phyloP scores from a whole-genome alignment of 2,113 vertebrate species.

The Eubucco bourcierii region DNA sequence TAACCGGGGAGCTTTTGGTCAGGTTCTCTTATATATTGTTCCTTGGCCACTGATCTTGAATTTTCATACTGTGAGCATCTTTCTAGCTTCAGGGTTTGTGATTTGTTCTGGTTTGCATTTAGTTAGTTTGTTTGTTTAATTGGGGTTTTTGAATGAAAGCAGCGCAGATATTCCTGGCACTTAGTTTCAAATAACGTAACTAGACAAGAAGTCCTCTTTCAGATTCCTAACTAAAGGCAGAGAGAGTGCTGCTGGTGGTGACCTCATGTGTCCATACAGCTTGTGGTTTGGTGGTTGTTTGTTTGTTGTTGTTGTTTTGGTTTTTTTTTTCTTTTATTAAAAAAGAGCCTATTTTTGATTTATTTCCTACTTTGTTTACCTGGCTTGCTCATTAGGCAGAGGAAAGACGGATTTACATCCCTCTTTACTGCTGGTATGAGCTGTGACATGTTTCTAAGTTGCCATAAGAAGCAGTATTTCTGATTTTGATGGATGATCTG shows the following conservation, averaged over 20 bases:
- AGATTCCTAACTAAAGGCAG: background rate
- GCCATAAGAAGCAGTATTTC: background rate
- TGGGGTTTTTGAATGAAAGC: background rate
- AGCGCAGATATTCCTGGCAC: background rate
- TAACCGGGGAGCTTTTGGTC: background rate
- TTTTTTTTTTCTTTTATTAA: no score
- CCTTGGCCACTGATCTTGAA: background rate
- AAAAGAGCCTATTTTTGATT: background rate
- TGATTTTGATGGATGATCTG: background rate
- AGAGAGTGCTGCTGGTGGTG: background rate
- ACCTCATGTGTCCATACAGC: background rate
- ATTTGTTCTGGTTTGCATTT: background rate
- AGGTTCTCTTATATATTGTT: background rate
- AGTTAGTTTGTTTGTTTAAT: no score
- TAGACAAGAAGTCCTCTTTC: background rate
- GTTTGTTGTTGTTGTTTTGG: no score
- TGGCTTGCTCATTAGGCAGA: background rate
- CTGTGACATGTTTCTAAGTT: background rate
- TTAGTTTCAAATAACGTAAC: fast-evolving
- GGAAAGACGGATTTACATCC: background rate
- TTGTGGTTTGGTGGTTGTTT: no score
- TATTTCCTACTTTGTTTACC: background rate
- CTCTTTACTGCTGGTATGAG: background rate
- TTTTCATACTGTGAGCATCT: background rate
- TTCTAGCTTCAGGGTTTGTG: background rate